phyloP scores from a whole-genome alignment of 2,888 invertebrate species.

The Scaeva pyrastri region DNA sequence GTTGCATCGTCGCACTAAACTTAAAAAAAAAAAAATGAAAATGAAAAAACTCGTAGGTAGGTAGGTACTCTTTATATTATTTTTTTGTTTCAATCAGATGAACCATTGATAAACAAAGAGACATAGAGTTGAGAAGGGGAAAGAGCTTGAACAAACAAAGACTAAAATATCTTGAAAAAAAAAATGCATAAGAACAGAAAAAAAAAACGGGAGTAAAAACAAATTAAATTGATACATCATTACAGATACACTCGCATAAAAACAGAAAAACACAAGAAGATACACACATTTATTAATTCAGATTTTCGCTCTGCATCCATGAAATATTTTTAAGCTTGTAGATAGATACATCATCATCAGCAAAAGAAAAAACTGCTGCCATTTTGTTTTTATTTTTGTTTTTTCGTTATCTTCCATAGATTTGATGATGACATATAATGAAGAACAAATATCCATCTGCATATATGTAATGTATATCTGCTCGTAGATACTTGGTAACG shows the following conservation, averaged over 20 bases:
- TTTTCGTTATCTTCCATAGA: constrained; percentile 56
- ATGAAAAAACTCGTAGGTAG: too few species aligned
- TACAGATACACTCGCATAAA: neutral
- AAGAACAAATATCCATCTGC: constrained; percentile 31
- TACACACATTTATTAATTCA: constrained; percentile 46
- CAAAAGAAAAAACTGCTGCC: constrained; percentile 50
- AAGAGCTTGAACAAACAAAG: constrained; percentile 42
- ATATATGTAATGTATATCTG: constrained; percentile 42
- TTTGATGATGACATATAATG: constrained; percentile 68
- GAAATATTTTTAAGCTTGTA: constrained; percentile 26
- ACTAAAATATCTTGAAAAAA: constrained; percentile 48
- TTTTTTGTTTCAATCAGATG: constrained; percentile 19
- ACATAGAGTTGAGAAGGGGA: constrained; percentile 1
- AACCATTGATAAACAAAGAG: constrained; percentile 38
- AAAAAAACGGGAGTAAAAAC: constrained; percentile 52
- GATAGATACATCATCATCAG: neutral
- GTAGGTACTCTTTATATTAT: constrained; percentile 4
- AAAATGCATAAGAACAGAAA: constrained; percentile 53
- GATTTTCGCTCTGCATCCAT: constrained; percentile 35
- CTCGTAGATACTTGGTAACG: constrained; percentile 26
- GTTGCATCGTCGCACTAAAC: constrained; percentile 59
- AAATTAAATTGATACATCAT: constrained; percentile 54
- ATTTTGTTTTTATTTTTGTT: constrained; percentile 58
- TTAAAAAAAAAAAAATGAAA: neutral
- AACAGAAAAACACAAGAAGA: constrained; percentile 37